Conservation (phyloP, 1,140 invertebrate genomes). For the Antheraea mylitta region DNA sequence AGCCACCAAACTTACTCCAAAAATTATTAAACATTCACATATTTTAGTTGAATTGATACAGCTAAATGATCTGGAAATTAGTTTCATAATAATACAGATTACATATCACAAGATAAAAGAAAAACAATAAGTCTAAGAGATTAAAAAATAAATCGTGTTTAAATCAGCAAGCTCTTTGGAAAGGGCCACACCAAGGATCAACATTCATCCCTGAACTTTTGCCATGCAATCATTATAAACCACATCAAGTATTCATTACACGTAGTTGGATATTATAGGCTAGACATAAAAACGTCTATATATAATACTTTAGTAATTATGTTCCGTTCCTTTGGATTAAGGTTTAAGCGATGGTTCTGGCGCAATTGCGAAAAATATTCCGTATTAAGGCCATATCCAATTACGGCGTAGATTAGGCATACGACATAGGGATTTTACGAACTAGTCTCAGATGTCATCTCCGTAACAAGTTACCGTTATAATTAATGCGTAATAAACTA, state of each 20-base stretch:
- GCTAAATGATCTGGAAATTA: background rate
- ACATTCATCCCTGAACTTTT: conserved; percentile 4
- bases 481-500: conserved; percentile 17
- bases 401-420: background rate
- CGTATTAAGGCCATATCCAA: background rate
- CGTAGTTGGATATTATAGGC: conserved; percentile 2
- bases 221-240: conserved; percentile 2
- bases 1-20: too few relatives aligned
- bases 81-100: background rate
- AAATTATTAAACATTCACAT: too few relatives aligned
- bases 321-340: background rate
- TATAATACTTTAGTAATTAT: background rate
- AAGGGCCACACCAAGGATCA: background rate
- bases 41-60: background rate
- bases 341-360: background rate
- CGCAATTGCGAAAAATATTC: background rate
- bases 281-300: background rate
- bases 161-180: background rate
- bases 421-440: too few relatives aligned
- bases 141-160: background rate
- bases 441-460: background rate
- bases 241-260: conserved; percentile 4
- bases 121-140: background rate
- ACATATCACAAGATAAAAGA: background rate
- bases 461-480: conserved; percentile 8